Evolutionary conservation across 2,797 vertebrate species (phyloP).

Genomic region (Myotis myotis): DNA sequence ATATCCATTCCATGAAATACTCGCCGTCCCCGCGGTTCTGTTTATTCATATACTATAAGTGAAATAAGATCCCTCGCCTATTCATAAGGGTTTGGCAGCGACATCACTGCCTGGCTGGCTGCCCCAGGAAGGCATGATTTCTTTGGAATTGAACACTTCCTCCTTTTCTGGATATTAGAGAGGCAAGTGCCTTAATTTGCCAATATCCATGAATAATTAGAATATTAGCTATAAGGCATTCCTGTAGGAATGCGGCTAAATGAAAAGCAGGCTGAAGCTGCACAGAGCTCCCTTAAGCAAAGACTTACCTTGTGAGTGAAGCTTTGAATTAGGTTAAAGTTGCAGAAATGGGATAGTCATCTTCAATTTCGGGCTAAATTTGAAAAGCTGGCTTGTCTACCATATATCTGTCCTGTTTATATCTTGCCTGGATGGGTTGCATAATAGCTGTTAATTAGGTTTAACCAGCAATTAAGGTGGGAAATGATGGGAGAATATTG

Average conservation of each 20-base stretch:
- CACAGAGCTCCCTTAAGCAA: slow-evolving; percentile 2
- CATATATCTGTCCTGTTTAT: neutral
- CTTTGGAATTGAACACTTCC: slow-evolving; percentile 69
- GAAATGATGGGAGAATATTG: neutral
- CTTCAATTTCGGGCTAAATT: neutral
- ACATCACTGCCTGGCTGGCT: neutral
- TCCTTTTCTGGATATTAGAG: neutral
- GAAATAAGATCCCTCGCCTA: slow-evolving; percentile 48
- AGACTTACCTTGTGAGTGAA: neutral
- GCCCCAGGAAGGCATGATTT: slow-evolving; percentile 25
- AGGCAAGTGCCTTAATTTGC: neutral
- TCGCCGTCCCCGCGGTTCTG: neutral
- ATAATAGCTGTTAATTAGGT: neutral
- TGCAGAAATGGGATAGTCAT: neutral
- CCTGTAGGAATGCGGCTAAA: neutral
- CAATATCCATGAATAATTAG: slow-evolving; percentile 49
- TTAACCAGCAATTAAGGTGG: neutral
- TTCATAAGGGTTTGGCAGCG: slow-evolving; percentile 62
- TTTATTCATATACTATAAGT: slow-evolving; percentile 20
- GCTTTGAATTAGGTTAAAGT: neutral
- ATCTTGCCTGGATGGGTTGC: neutral
- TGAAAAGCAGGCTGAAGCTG: neutral
- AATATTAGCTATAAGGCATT: neutral
- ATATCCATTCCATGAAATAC: slow-evolving; percentile 11
- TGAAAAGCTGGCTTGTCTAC: neutral